phyloP scores from a whole-genome alignment of 2,888 invertebrate genomes.

The Bibio marci region DNA sequence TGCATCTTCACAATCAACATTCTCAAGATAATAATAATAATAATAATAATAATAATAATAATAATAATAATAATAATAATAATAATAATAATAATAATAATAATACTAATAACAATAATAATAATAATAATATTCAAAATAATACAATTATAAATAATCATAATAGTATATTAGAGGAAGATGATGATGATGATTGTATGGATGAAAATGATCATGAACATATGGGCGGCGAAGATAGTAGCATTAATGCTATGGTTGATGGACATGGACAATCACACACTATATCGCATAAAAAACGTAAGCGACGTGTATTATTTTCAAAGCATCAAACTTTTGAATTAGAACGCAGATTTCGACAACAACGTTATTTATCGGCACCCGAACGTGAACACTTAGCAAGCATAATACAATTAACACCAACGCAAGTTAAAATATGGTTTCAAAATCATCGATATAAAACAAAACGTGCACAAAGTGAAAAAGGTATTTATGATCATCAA shows the following conservation, averaged over 20 bases:
- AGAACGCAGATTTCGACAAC: constrained; percentile 87
- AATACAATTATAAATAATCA: constrained; percentile 20
- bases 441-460: constrained; percentile 98
- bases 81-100: constrained; percentile 20
- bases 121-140: constrained; percentile 4
- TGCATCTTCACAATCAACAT: constrained; percentile 21
- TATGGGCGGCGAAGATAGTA: constrained; percentile 31
- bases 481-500: constrained; percentile 49
- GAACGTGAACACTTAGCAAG: constrained; percentile 94
- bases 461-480: constrained; percentile 92
- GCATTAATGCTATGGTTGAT: constrained; percentile 20
- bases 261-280: constrained; percentile 15
- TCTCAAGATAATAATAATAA: constrained; percentile 16
- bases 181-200: constrained; percentile 25
- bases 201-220: constrained; percentile 16
- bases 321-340: constrained; percentile 95
- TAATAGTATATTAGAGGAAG: constrained; percentile 3
- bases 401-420: constrained; percentile 86
- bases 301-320: constrained; percentile 90
- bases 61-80: constrained; percentile 20
- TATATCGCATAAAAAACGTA: constrained; percentile 68
- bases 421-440: constrained; percentile 99
- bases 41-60: constrained; percentile 19
- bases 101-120: constrained; percentile 15
- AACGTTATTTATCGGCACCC: constrained; percentile 91